Conservation (phyloP, 2,113 vertebrate species). For the Pungitius pungitius region DNA sequence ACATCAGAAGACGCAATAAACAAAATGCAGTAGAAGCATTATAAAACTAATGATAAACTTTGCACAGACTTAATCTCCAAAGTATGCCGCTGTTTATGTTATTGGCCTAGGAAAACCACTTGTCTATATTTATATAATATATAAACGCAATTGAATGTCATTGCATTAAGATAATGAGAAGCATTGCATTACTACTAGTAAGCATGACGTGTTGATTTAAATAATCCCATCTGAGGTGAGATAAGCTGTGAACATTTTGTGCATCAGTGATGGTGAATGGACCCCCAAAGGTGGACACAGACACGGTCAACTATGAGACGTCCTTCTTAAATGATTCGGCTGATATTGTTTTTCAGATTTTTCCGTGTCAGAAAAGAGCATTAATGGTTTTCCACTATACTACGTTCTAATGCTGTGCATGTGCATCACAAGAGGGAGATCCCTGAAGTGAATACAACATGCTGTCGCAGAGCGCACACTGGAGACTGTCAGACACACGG, state of each 20-base stretch:
- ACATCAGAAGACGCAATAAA: slow-evolving; percentile 29
- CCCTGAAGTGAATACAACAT: background rate
- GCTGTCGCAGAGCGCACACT: background rate
- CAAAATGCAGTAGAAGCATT: slow-evolving; percentile 10
- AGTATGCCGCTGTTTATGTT: background rate
- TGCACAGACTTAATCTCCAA: background rate
- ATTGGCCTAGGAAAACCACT: background rate
- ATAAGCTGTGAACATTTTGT: slow-evolving; percentile 6
- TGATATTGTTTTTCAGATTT: background rate
- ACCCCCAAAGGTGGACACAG: background rate
- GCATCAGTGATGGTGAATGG: background rate
- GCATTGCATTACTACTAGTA: slow-evolving; percentile 14
- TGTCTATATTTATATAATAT: slow-evolving; percentile 12
- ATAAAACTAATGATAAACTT: background rate
- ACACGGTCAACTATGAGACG: background rate
- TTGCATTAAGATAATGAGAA: slow-evolving; percentile 22
- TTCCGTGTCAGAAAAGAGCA: background rate
- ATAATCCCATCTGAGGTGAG: slow-evolving; percentile 37
- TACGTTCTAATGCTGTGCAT: background rate
- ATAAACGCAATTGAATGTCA: slow-evolving; percentile 4
- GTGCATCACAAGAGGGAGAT: background rate
- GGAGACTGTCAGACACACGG: background rate
- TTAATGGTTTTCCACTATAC: background rate
- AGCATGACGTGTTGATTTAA: slow-evolving; percentile 22
- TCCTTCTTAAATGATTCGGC: background rate